Conservation (phyloP, 2,797 vertebrate genomes). For the Chiloscyllium punctatum region DNA sequence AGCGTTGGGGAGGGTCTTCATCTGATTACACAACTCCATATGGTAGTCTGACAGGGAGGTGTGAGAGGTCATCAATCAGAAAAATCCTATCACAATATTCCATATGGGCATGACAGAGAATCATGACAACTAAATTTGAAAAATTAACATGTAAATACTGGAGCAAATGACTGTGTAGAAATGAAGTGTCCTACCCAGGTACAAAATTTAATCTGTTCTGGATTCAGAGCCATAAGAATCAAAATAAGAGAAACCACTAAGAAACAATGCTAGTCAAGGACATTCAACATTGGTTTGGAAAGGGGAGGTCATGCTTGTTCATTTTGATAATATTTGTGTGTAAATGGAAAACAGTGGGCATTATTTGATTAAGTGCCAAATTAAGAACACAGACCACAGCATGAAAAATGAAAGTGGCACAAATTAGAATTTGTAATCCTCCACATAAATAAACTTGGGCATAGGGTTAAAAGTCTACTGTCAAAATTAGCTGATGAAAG, state of each 20-base stretch:
- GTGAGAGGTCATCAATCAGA: not conserved
- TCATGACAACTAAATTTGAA: not conserved
- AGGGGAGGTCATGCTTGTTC: no score
- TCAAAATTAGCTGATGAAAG: not conserved
- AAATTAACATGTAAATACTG: not conserved
- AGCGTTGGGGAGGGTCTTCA: not conserved
- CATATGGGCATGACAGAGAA: no score
- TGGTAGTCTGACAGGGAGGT: not conserved
- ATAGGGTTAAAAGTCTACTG: not conserved
- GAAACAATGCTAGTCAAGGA: no score
- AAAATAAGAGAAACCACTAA: not conserved
- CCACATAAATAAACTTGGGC: not conserved
- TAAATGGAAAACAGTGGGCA: no score
- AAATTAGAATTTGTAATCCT: not conserved
- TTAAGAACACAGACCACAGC: not conserved
- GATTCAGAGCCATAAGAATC: not conserved
- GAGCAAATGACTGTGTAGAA: not conserved
- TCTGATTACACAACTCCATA: not conserved
- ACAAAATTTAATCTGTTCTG: not conserved
- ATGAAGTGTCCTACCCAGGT: not conserved
- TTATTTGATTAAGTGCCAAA: not conserved
- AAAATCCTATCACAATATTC: not conserved
- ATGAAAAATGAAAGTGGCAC: not conserved
- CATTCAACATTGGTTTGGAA: no score
- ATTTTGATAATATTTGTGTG: no score